Percentiles rank a stretch among this genome's conserved stretches.
phyloP scores from a whole-genome alignment of 2,888 invertebrate genomes.

The Agelastica alni region DNA sequence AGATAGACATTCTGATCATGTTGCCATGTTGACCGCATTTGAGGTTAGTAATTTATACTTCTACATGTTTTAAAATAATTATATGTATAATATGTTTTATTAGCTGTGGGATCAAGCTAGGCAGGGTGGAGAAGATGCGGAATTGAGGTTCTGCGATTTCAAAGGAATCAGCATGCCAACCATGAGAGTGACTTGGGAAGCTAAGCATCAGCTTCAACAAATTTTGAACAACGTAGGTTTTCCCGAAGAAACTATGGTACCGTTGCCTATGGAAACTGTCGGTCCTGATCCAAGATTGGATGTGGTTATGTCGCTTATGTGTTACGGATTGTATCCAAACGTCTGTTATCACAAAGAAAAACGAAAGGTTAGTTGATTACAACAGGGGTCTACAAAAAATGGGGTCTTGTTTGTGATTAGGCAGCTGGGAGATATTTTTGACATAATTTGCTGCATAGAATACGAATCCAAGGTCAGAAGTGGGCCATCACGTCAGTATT shows the following conservation, averaged over 20 bases:
- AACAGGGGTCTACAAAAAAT: too few species aligned
- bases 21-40: conserved; percentile 91
- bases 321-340: conserved; percentile 94
- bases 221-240: conserved; percentile 77
- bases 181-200: conserved; percentile 89
- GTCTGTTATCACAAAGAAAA: conserved; percentile 96
- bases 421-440: too few species aligned
- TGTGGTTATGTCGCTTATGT: conserved; percentile 80
- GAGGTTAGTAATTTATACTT: conserved; percentile 61
- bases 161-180: conserved; percentile 87
- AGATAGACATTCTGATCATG: conserved; percentile 88
- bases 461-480: too few species aligned
- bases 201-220: conserved; percentile 70
- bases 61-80: too few species aligned
- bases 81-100: too few species aligned
- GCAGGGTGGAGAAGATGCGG: conserved; percentile 73
- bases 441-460: too few species aligned
- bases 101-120: conserved; percentile 74
- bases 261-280: conserved; percentile 74
- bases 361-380: conserved; percentile 70
- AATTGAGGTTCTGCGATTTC: conserved; percentile 85
- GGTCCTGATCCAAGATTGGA: conserved; percentile 82
- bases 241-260: conserved; percentile 82
- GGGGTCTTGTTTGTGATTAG: too few species aligned
- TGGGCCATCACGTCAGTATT: too few species aligned